Conservation (phyloP, 2,113 vertebrate genomes). For the Crotalus helleri region DNA sequence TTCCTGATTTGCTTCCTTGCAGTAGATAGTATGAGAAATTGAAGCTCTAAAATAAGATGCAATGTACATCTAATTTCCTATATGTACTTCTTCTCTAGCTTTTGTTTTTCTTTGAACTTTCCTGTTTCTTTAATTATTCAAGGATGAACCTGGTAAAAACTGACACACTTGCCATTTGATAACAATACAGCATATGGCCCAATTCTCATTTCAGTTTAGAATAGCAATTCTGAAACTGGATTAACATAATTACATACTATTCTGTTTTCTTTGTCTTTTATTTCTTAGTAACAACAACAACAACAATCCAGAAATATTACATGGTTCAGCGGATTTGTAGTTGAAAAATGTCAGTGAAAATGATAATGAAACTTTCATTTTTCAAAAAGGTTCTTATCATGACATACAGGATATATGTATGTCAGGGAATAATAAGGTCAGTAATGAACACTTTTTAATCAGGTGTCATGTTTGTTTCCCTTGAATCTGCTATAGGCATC, state of each 20-base stretch:
- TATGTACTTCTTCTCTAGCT: background rate
- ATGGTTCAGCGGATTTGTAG: background rate
- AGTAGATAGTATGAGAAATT: background rate
- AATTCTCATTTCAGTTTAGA: slow-evolving; percentile 1
- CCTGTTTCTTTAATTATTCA: slow-evolving; percentile 1
- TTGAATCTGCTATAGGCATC: too few species aligned
- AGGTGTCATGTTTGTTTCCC: too few species aligned
- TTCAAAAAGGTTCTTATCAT: too few species aligned
- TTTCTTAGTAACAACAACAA: background rate
- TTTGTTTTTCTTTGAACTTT: background rate
- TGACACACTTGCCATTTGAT: slow-evolving; percentile 4
- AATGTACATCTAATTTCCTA: background rate
- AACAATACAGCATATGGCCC: background rate
- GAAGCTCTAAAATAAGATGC: background rate
- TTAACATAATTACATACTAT: background rate
- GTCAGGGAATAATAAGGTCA: too few species aligned
- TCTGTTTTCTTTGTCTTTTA: background rate
- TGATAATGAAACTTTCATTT: too few species aligned
- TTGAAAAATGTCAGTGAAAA: too few species aligned
- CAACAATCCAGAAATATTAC: background rate
- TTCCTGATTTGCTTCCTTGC: background rate
- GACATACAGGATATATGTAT: too few species aligned
- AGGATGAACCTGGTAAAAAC: background rate
- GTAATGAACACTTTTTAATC: too few species aligned
- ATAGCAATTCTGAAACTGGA: background rate